A percentile compares a stretch with the other conserved stretches of the same genome.
phyloP scores from a whole-genome alignment of 2,797 vertebrate species.

The Clarias fuscus region DNA sequence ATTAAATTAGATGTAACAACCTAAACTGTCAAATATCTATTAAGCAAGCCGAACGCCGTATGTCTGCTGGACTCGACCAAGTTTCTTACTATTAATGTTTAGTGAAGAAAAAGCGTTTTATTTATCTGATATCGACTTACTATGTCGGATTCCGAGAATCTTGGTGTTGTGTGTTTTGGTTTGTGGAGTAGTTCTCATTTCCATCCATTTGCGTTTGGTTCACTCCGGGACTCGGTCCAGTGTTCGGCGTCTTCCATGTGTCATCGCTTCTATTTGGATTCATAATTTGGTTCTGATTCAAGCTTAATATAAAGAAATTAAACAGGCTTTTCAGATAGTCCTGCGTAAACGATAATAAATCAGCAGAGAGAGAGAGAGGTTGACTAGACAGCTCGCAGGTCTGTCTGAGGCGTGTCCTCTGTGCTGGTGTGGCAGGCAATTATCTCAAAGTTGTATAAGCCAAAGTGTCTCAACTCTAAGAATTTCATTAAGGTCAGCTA shows the following conservation, averaged over 20 bases:
- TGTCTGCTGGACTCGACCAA: not conserved
- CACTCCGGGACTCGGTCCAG: not conserved
- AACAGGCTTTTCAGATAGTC: not conserved
- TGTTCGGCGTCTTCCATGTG: not conserved
- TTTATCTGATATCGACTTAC: slow-evolving; percentile 25
- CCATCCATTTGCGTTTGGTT: not conserved
- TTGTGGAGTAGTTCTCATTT: not conserved
- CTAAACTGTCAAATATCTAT: not conserved
- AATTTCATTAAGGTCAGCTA: not conserved
- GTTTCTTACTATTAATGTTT: not conserved
- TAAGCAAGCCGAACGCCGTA: not conserved
- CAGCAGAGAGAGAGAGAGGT: not conserved
- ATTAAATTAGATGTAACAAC: not conserved
- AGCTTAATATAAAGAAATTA: not conserved
- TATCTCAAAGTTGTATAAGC: not conserved
- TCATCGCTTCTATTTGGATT: not conserved
- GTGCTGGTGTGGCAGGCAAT: not conserved
- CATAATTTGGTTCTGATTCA: slow-evolving; percentile 12
- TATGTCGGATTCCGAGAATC: slow-evolving; percentile 1
- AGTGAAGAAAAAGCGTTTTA: not conserved
- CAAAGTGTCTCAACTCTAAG: not conserved
- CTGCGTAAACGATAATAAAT: not conserved
- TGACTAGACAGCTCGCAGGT: not conserved
- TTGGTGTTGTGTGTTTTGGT: slow-evolving; percentile 3
- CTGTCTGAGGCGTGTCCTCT: slow-evolving; percentile 9